Conservation (phyloP, 2,797 vertebrate genomes). For the Eulemur mongoz region DNA sequence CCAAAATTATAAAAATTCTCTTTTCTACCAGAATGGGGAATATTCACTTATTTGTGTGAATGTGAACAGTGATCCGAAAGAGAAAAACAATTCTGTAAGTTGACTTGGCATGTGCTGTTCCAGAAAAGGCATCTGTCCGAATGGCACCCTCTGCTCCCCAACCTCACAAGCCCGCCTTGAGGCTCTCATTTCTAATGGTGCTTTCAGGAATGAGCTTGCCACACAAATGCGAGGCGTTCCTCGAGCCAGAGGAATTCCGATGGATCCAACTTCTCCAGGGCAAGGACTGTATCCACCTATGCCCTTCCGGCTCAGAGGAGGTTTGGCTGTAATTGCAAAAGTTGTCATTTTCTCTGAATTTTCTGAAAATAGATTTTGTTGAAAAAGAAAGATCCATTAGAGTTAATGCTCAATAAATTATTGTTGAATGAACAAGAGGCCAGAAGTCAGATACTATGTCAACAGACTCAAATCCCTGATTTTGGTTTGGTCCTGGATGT, state of each 20-base stretch:
- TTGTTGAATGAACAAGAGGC: not conserved
- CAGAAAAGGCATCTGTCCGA: not conserved
- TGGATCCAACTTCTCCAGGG: not conserved
- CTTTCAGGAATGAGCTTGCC: not conserved
- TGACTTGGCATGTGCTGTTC: not conserved
- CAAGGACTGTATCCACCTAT: not conserved
- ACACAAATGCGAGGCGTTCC: rapidly evolving
- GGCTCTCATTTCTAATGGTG: rapidly evolving
- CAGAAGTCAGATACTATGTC: not conserved
- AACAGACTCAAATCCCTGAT: not conserved
- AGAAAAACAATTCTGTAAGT: not conserved
- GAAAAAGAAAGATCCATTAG: not conserved
- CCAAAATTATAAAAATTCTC: not conserved
- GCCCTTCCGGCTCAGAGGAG: too few species aligned
- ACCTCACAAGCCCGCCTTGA: rapidly evolving
- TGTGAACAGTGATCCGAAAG: not conserved
- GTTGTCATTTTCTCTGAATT: not conserved
- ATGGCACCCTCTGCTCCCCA: not conserved
- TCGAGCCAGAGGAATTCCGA: not conserved
- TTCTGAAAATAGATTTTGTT: not conserved
- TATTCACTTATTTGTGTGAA: not conserved
- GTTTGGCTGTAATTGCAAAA: not conserved
- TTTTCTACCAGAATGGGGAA: not conserved
- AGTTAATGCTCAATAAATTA: not conserved
- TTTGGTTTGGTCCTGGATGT: not conserved